These are phyloP conservation scores for Cephus rjabovi DNA, from an alignment of 2,888 invertebrate genomes.

Conservation along the genomic window DNA sequence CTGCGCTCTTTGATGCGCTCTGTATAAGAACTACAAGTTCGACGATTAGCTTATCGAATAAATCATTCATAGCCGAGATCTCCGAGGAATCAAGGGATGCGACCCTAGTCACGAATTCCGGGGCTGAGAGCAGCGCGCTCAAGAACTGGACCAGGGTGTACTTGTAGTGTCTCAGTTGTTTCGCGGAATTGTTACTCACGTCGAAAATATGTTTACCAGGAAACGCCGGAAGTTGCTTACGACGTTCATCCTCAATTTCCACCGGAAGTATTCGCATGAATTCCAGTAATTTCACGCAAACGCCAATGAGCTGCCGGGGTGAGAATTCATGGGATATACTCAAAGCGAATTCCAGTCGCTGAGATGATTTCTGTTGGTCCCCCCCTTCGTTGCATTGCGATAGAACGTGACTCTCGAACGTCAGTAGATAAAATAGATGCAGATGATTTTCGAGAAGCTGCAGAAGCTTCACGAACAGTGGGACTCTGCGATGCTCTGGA, in stretches of 20 bases:
- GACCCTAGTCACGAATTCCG: slow-evolving; percentile 77
- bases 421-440: slow-evolving; percentile 78
- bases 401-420: slow-evolving; percentile 78
- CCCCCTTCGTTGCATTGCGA: slow-evolving; percentile 66
- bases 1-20: slow-evolving; percentile 73
- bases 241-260: slow-evolving; percentile 69
- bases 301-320: slow-evolving; percentile 73
- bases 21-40: slow-evolving; percentile 77
- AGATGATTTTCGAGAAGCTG: slow-evolving; percentile 78
- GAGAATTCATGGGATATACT: slow-evolving; percentile 77
- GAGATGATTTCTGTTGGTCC: slow-evolving; percentile 59
- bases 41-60: slow-evolving; percentile 79
- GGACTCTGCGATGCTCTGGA: slow-evolving; percentile 89
- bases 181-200: slow-evolving; percentile 74
- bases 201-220: slow-evolving; percentile 71
- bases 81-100: slow-evolving; percentile 69
- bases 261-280: slow-evolving; percentile 77
- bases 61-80: slow-evolving; percentile 70
- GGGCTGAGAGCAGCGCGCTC: slow-evolving; percentile 75
- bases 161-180: slow-evolving; percentile 87
- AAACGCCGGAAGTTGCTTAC: slow-evolving; percentile 10
- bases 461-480: slow-evolving; percentile 84
- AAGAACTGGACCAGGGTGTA: slow-evolving; percentile 83
- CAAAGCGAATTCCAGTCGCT: slow-evolving; percentile 74
- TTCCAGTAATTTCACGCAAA: slow-evolving; percentile 75